A percentile compares a stretch with the other conserved stretches of the same genome.
phyloP scores from a whole-genome alignment of 2,113 vertebrate species.

The Misgurnus mizolepis region DNA sequence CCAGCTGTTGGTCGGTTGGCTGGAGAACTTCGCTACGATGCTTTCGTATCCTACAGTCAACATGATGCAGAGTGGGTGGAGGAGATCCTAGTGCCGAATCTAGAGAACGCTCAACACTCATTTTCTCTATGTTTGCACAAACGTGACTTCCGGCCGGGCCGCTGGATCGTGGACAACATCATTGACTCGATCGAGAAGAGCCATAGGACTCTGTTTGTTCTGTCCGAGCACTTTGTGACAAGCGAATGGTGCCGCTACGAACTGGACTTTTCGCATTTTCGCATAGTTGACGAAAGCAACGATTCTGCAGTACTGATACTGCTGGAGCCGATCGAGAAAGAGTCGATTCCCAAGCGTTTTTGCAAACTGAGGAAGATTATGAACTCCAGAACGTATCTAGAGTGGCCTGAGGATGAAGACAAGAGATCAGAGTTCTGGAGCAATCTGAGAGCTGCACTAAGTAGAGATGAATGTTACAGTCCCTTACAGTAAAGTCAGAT shows the following conservation, averaged over 20 bases:
- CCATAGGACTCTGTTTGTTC: slow-evolving; percentile 82
- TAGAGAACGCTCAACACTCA: slow-evolving; percentile 74
- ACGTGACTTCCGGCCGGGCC: slow-evolving; percentile 85
- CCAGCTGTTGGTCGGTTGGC: slow-evolving; percentile 44
- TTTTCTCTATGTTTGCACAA: slow-evolving; percentile 86
- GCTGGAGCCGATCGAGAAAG: slow-evolving; percentile 82
- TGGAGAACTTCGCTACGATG: slow-evolving; percentile 73
- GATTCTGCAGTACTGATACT: slow-evolving; percentile 80
- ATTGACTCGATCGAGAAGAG: slow-evolving; percentile 87
- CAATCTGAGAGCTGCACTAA: slow-evolving; percentile 77
- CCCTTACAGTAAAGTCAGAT: no score
- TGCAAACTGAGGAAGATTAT: slow-evolving; percentile 86
- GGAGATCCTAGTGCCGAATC: slow-evolving; percentile 79
- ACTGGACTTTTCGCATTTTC: slow-evolving; percentile 91
- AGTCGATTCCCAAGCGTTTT: slow-evolving; percentile 85
- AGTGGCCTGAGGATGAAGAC: slow-evolving; percentile 80
- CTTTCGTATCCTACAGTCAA: slow-evolving; percentile 92
- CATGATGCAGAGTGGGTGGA: slow-evolving; percentile 88
- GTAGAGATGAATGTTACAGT: slow-evolving; percentile 46
- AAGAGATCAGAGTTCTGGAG: slow-evolving; percentile 78
- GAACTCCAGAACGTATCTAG: slow-evolving; percentile 89
- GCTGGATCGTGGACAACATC: slow-evolving; percentile 90
- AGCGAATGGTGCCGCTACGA: slow-evolving; percentile 96
- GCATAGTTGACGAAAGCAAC: slow-evolving; percentile 82
- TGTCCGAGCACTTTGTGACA: slow-evolving; percentile 85